Percentiles rank a stretch among this genome's conserved stretches.
Conservation (phyloP, 2,888 invertebrate genomes). For the Lomographa bimaculata region DNA sequence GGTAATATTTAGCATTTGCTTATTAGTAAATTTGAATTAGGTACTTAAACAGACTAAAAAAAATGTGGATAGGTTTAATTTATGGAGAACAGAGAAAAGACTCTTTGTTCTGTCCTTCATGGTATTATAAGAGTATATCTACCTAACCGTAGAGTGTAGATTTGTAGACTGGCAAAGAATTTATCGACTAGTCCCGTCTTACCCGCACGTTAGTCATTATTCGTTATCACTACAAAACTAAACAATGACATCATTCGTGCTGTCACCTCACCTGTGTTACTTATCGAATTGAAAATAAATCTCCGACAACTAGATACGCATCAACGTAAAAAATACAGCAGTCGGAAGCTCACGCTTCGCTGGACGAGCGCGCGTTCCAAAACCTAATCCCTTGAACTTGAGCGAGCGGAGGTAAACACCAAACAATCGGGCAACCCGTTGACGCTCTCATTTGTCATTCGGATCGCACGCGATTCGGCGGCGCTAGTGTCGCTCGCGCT, state of each 20-base stretch:
- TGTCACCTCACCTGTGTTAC: slow-evolving; percentile 34
- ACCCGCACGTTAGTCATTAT: no score
- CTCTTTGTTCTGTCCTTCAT: no score
- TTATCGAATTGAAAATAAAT: slow-evolving; percentile 31
- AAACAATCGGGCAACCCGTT: slow-evolving; percentile 45
- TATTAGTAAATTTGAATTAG: no score
- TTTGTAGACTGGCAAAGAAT: no score
- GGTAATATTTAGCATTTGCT: no score
- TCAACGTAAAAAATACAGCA: slow-evolving; percentile 22
- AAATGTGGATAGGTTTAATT: no score
- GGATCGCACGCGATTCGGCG: slow-evolving; percentile 61
- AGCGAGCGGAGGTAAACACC: slow-evolving; percentile 36
- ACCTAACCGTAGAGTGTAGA: no score
- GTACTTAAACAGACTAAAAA: no score
- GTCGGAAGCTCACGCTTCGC: slow-evolving; percentile 38
- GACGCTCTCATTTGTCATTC: slow-evolving; percentile 80
- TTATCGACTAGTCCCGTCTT: slow-evolving; percentile 5
- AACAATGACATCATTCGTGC: slow-evolving; percentile 31
- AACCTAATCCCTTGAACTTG: slow-evolving; percentile 76
- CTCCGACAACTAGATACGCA: slow-evolving; percentile 35
- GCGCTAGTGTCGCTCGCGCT: slow-evolving; percentile 53
- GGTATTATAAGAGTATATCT: no score
- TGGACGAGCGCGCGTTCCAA: slow-evolving; percentile 43
- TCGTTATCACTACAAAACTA: slow-evolving; percentile 17
- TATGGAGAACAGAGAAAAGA: no score